Conservation (phyloP, 2,797 vertebrate species). For the Melanotaenia parkinsoni region DNA sequence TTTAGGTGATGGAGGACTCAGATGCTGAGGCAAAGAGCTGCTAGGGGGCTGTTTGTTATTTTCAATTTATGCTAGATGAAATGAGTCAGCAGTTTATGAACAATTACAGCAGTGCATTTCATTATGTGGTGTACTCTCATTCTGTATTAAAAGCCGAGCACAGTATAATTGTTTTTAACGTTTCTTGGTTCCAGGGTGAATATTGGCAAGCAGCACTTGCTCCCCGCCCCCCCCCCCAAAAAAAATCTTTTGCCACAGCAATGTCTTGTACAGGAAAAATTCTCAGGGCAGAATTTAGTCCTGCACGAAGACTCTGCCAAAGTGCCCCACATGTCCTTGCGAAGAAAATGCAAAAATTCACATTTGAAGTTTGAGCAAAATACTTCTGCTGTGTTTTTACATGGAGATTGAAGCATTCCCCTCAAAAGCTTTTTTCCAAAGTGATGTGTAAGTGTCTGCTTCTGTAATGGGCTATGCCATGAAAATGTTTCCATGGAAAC, state of each 20-base stretch:
- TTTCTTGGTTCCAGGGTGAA: constrained; percentile 11
- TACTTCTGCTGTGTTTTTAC: constrained; percentile 38
- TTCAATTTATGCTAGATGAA: constrained; percentile 67
- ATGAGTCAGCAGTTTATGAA: constrained; percentile 64
- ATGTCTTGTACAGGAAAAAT: neutral
- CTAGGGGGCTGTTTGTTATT: constrained; percentile 58
- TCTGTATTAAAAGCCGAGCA: constrained; percentile 21
- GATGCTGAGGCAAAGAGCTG: constrained; percentile 47
- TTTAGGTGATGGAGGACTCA: constrained; percentile 63
- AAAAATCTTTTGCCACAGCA: neutral
- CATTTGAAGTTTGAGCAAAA: constrained; percentile 48
- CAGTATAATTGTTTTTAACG: constrained; percentile 24
- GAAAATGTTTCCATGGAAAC: constrained; percentile 85
- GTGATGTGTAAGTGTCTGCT: constrained; percentile 81
- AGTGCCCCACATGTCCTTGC: constrained; percentile 3
- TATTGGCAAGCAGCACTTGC: neutral
- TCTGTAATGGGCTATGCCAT: constrained; percentile 81
- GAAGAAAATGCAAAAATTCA: constrained; percentile 25
- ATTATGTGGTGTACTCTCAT: constrained; percentile 23
- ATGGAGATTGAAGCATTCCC: constrained; percentile 54
- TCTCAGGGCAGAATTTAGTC: constrained; percentile 2
- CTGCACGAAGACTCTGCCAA: constrained; percentile 8
- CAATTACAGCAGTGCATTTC: constrained; percentile 54
- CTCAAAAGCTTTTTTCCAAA: constrained; percentile 67
- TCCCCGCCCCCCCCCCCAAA: neutral